Evolutionary conservation across 2,888 invertebrate genomes (phyloP).

Genomic region (Malachius bipustulatus): DNA sequence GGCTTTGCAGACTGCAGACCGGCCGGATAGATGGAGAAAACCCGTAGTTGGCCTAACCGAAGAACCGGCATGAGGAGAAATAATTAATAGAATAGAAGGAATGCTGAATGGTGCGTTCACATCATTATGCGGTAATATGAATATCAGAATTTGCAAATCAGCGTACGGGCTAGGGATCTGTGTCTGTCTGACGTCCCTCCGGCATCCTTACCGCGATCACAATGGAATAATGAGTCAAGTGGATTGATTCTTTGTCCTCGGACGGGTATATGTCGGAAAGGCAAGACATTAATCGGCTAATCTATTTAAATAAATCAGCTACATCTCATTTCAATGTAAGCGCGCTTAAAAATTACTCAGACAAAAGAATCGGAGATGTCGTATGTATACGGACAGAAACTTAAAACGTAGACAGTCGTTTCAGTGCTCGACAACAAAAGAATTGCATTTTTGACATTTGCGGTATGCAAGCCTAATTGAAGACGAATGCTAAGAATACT

Average conservation of each 20-base stretch:
- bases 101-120: too few species aligned
- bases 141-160: neutral
- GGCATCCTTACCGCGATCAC: conserved; percentile 33
- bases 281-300: conserved; percentile 33
- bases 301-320: conserved; percentile 34
- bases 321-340: conserved; percentile 32
- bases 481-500: neutral
- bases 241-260: conserved; percentile 34
- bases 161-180: conserved; percentile 19
- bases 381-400: conserved; percentile 11
- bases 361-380: conserved; percentile 26
- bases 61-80: too few species aligned
- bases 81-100: too few species aligned
- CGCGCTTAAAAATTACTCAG: conserved; percentile 28
- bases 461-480: conserved; percentile 10
- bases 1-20: too few species aligned
- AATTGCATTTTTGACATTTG: conserved; percentile 14
- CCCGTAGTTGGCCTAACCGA: too few species aligned
- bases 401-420: conserved; percentile 6
- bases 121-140: too few species aligned
- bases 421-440: conserved; percentile 11
- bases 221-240: conserved; percentile 34
- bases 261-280: conserved; percentile 31
- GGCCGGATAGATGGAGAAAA: too few species aligned
- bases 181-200: conserved; percentile 26